These are phyloP conservation scores for Diphyllodes magnificus DNA, from an alignment of 2,113 vertebrate genomes.

Conservation along the genomic window DNA sequence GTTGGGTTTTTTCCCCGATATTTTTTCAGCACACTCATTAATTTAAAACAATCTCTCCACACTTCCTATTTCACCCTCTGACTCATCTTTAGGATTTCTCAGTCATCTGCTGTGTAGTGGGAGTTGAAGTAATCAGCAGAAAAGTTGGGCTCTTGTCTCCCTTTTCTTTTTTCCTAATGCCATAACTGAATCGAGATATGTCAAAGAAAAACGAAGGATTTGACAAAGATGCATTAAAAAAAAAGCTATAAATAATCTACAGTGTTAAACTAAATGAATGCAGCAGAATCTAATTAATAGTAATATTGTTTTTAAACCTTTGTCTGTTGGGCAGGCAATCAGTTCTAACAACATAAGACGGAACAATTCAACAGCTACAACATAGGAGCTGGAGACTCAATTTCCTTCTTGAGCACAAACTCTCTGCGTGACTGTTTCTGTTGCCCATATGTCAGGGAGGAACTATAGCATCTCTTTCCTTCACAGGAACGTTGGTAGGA, in stretches of 20 bases:
- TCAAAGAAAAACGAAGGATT: not conserved
- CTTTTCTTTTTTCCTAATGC: not conserved
- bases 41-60: not conserved
- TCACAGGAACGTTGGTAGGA: conserved; percentile 10
- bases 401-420: not conserved
- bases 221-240: not conserved
- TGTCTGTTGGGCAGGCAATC: not conserved
- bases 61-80: not conserved
- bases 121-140: conserved; percentile 9
- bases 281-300: not conserved
- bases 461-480: conserved; percentile 25
- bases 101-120: conserved; percentile 16
- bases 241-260: not conserved
- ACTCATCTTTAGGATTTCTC: conserved; percentile 32
- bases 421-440: not conserved
- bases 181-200: not conserved
- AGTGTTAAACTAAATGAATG: not conserved
- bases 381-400: not conserved
- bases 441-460: conserved; percentile 23
- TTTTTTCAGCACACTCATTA: not conserved
- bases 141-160: not conserved
- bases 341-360: not conserved
- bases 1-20: not conserved
- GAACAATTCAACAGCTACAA: not conserved
- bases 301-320: not conserved